These are phyloP conservation scores for Asbolus verrucosus DNA, from an alignment of 1,140 invertebrate species.

Conservation along the genomic window DNA sequence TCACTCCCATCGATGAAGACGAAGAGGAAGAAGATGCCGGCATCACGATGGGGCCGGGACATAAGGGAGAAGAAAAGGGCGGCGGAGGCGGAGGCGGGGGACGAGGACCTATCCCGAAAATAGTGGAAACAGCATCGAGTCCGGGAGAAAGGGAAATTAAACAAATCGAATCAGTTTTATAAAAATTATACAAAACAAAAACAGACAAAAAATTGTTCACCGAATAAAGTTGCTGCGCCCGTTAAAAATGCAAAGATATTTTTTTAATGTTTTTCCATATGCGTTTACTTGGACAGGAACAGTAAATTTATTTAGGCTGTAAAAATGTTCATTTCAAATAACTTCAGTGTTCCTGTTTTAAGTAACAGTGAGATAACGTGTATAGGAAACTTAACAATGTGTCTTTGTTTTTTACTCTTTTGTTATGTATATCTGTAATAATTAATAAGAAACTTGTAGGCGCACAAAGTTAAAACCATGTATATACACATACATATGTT, in stretches of 20 bases:
- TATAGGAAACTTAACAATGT: constrained; percentile 12
- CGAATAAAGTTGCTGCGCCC: neutral
- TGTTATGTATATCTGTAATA: constrained; percentile 5
- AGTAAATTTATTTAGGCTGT: constrained; percentile 3
- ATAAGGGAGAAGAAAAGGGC: constrained; percentile 42
- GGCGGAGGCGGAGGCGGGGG: constrained; percentile 51
- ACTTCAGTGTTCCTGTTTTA: too few species aligned
- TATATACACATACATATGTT: constrained; percentile 29
- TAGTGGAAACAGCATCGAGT: constrained; percentile 69
- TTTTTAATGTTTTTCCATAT: constrained; percentile 13
- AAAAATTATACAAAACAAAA: constrained; percentile 58
- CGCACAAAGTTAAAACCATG: constrained; percentile 25
- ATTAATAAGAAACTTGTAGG: constrained; percentile 34
- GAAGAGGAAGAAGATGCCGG: constrained; percentile 81
- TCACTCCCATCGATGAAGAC: constrained; percentile 85
- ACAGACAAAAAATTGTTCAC: too few species aligned
- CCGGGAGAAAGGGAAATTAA: constrained; percentile 73
- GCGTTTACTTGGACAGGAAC: neutral
- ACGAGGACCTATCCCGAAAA: constrained; percentile 61
- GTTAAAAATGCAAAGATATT: constrained; percentile 17
- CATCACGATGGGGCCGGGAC: constrained; percentile 71
- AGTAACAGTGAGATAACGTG: too few species aligned
- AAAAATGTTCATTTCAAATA: neutral
- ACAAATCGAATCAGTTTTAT: constrained; percentile 76
- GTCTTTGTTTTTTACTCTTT: constrained; percentile 1